These are phyloP conservation scores for Brenthis hecate DNA, from an alignment of 2,888 invertebrate species.

Conservation along the genomic window DNA sequence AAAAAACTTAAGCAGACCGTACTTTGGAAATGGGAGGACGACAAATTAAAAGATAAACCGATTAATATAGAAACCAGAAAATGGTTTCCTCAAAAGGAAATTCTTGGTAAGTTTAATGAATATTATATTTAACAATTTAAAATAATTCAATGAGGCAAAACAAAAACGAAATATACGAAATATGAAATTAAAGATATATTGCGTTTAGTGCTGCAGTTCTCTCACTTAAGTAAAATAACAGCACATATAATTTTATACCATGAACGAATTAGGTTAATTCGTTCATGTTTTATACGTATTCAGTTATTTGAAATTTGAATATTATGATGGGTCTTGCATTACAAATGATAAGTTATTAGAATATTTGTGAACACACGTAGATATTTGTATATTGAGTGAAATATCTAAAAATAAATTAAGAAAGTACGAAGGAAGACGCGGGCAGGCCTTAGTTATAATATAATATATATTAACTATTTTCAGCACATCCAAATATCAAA, in stretches of 20 bases:
- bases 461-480: slow-evolving; percentile 33
- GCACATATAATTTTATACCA: too few relatives aligned
- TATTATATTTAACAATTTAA: neutral
- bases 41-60: slow-evolving; percentile 75
- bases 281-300: too few relatives aligned
- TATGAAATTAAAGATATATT: neutral
- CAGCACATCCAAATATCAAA: slow-evolving; percentile 81
- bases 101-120: slow-evolving; percentile 70
- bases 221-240: too few relatives aligned
- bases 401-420: neutral
- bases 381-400: neutral
- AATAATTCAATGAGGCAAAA: too few relatives aligned
- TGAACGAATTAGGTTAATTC: too few relatives aligned
- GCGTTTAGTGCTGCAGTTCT: too few relatives aligned
- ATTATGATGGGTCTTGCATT: too few relatives aligned
- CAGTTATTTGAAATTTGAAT: too few relatives aligned
- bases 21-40: slow-evolving; percentile 87
- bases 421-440: neutral
- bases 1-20: slow-evolving; percentile 83
- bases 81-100: slow-evolving; percentile 87
- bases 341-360: too few relatives aligned
- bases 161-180: neutral
- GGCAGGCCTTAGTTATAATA: neutral
- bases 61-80: slow-evolving; percentile 81
- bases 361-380: too few relatives aligned